Base-by-base conservation (phyloP, 2,797 vertebrate genomes). In the Poeciliopsis turneri region DNA sequence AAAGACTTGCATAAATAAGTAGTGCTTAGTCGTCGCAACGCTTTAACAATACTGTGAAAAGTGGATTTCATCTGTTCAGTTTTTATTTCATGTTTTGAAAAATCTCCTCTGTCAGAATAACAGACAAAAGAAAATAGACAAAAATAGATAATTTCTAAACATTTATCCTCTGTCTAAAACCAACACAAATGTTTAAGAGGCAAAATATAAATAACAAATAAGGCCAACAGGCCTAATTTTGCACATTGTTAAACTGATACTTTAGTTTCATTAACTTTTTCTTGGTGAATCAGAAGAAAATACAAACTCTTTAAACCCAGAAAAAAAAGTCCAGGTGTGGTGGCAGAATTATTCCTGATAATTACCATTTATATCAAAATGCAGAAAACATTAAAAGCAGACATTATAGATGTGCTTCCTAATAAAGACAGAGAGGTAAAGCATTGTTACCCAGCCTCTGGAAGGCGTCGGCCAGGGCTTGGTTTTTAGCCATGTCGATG, bases 401-500 rank as follows among this genome's bases (percentile, higher is more conserved):
- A n/a, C 41, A 8, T 28, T 23, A 45, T 45, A 25, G 39, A 41
- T 25, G 18, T 11, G 66, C n/a, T 45, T n/a, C 68, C 68, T 16
- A 11, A 70, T 30, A 15, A n/a, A n/a, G 41, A 43, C 2, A 2
- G 10, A 1, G 72, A 51, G 23, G 0, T 28, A 23, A 20, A 70
- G 12, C 75, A 15, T 28, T 47, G 2, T 5, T 94, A 99, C 97
- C 97, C 0, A 99, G 95, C 79, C 96, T 95, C 92, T 97, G 93
- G 0, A 98, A 97, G 46, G 96, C 96, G 0, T 99, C 97, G 0
- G 95, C 94, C 95, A 97, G 95, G 1, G 97, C 97, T 92, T 99
- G 97, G 93, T 98, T 98, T 88, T 96, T 97, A 72, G 97, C 97
- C 97, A 98, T 97, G 92, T 99, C 97, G 0, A 98, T 98, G 84